These are phyloP conservation scores for Ovibos moschatus DNA, from an alignment of 2,113 vertebrate species.

Conservation along the genomic window DNA sequence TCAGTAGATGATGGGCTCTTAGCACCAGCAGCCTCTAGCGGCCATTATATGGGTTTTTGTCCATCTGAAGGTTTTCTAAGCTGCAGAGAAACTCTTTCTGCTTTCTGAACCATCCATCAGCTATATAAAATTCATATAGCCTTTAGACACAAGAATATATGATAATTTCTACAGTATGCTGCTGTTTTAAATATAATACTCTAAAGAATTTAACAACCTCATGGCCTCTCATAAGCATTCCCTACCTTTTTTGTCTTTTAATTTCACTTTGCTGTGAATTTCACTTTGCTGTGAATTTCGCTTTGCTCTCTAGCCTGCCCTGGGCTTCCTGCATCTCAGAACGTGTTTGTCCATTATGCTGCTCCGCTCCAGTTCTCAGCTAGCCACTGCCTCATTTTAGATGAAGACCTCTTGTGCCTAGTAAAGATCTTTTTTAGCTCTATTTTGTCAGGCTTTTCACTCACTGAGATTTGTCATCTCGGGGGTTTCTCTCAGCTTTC, in stretches of 20 bases:
- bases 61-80: background rate
- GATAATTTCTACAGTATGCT: background rate
- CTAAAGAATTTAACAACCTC: background rate
- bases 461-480: background rate
- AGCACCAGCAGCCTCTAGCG: background rate
- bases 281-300: background rate
- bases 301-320: background rate
- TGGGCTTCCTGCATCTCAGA: background rate
- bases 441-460: background rate
- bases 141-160: background rate
- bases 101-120: background rate
- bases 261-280: background rate
- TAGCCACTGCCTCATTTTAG: background rate
- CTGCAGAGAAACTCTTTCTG: background rate
- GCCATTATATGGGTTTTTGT: background rate
- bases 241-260: background rate
- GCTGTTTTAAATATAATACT: background rate
- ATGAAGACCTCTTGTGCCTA: background rate
- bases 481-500: background rate
- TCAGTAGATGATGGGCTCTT: background rate
- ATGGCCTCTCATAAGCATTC: background rate
- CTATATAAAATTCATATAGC: background rate
- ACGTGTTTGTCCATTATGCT: background rate
- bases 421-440: background rate
- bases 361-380: background rate